A percentile compares a stretch with the other conserved stretches of the same genome.
Evolutionary conservation across 2,888 invertebrate genomes (phyloP).

Genomic region (Euspilapteryx auroguttella): DNA sequence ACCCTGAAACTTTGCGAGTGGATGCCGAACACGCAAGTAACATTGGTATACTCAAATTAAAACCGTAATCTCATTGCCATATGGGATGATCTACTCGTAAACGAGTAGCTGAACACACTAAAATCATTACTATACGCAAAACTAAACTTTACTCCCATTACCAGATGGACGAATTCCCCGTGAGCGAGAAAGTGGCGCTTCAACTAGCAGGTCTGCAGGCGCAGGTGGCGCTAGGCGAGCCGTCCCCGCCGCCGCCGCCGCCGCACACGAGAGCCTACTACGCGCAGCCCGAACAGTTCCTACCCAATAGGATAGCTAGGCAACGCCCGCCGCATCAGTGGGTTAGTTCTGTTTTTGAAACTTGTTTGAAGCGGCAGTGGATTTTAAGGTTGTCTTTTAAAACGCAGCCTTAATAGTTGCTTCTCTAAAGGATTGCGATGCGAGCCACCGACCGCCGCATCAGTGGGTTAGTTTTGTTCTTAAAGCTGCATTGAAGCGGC

Average conservation of each 20-base stretch:
- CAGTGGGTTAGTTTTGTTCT: conserved; percentile 72
- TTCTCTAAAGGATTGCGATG: conserved; percentile 82
- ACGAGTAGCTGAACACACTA: no score
- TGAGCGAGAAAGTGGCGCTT: conserved; percentile 91
- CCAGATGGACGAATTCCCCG: conserved; percentile 91
- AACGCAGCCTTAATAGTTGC: conserved; percentile 86
- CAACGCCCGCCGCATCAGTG: conserved; percentile 81
- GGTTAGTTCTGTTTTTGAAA: conserved; percentile 61
- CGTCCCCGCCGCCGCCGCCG: conserved; percentile 68
- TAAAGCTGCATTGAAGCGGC: no score
- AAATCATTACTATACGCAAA: no score
- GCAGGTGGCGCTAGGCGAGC: conserved; percentile 91
- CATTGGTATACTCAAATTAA: no score
- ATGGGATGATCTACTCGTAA: no score
- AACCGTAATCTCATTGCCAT: no score
- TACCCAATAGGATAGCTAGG: conserved; percentile 81
- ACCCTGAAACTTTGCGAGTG: no score
- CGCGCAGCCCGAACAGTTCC: conserved; percentile 86
- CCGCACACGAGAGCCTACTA: conserved; percentile 83
- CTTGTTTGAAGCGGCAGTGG: no score
- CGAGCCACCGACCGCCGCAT: conserved; percentile 75
- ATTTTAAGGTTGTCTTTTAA: no score
- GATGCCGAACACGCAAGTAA: no score
- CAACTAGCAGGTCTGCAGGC: conserved; percentile 93
- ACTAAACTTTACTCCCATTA: conserved; percentile 8